A percentile compares a stretch with the other conserved stretches of the same genome.
phyloP scores from a whole-genome alignment of 1,140 invertebrate species.

The Drosophila fuyamai region DNA sequence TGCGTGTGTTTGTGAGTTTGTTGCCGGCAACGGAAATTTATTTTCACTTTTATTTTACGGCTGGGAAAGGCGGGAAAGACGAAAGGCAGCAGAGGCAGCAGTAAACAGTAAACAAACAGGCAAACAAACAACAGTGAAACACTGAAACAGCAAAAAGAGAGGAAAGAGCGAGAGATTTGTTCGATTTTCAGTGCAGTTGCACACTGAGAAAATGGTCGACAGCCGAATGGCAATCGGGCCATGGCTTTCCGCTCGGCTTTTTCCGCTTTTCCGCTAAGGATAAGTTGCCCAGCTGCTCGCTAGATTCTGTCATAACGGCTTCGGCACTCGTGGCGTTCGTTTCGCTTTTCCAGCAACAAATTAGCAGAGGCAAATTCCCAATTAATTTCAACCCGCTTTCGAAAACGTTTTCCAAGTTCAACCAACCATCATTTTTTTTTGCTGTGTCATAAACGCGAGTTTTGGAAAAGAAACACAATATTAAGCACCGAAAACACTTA shows the following conservation, averaged over 20 bases:
- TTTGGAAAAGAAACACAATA: background rate
- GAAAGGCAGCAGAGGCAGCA: slow-evolving; percentile 21
- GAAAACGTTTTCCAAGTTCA: slow-evolving; percentile 15
- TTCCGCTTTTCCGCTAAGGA: slow-evolving; percentile 49
- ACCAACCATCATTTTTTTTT: background rate
- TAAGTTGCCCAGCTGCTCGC: slow-evolving; percentile 76
- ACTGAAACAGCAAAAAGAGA: slow-evolving; percentile 14
- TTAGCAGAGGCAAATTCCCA: slow-evolving; percentile 1
- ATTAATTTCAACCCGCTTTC: slow-evolving; percentile 1
- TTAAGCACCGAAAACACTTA: background rate
- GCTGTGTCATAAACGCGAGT: slow-evolving; percentile 8
- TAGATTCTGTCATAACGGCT: slow-evolving; percentile 83
- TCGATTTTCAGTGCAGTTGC: slow-evolving; percentile 8
- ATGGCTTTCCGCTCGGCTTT: slow-evolving; percentile 25
- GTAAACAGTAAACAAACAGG: slow-evolving; percentile 45
- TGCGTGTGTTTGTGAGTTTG: slow-evolving; percentile 11
- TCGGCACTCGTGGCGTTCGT: slow-evolving; percentile 79
- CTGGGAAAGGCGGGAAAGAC: background rate
- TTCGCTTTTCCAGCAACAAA: slow-evolving; percentile 53
- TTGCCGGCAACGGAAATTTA: slow-evolving; percentile 65
- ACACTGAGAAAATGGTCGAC: background rate
- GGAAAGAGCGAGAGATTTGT: slow-evolving; percentile 15
- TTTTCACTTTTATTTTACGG: slow-evolving; percentile 59
- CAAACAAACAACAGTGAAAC: slow-evolving; percentile 40
- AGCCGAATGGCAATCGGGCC: slow-evolving; percentile 7